Conservation (phyloP, 1,140 invertebrate genomes). For the Trialeurodes vaporariorum region DNA sequence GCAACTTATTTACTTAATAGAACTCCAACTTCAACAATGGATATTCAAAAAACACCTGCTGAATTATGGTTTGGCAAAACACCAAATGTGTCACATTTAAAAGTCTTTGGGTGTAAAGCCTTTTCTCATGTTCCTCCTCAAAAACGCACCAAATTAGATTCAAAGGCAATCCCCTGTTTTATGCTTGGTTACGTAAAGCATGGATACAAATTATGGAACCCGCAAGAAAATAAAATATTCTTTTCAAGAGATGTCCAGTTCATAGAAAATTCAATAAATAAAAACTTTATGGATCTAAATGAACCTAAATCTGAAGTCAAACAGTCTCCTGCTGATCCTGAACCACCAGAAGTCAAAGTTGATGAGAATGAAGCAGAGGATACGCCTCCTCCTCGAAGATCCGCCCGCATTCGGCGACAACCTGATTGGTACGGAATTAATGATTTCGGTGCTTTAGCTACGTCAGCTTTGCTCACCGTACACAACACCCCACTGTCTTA, state of each 20-base stretch:
- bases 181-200: constrained; percentile 26
- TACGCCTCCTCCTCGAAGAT: too few relatives aligned
- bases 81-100: constrained; percentile 23
- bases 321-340: too few relatives aligned
- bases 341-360: too few relatives aligned
- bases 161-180: constrained; percentile 9
- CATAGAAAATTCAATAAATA: constrained; percentile 8
- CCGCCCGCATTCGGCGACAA: too few relatives aligned
- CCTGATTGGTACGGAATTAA: too few relatives aligned
- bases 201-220: constrained; percentile 12
- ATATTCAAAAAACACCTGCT: constrained; percentile 19
- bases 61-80: constrained; percentile 22
- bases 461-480: too few relatives aligned
- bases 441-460: too few relatives aligned
- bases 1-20: constrained; percentile 17
- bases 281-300: too few relatives aligned
- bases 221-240: neutral
- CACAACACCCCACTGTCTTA: neutral
- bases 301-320: too few relatives aligned
- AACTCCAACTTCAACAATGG: neutral
- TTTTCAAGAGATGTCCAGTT: neutral
- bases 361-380: too few relatives aligned
- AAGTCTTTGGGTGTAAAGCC: constrained; percentile 27
- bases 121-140: constrained; percentile 16
- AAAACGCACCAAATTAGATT: constrained; percentile 29